Evolutionary conservation across 2,797 vertebrate genomes (phyloP), one percentile per base, ranked within the genome.

Genomic region (Sebastes hubbsi): DNA sequence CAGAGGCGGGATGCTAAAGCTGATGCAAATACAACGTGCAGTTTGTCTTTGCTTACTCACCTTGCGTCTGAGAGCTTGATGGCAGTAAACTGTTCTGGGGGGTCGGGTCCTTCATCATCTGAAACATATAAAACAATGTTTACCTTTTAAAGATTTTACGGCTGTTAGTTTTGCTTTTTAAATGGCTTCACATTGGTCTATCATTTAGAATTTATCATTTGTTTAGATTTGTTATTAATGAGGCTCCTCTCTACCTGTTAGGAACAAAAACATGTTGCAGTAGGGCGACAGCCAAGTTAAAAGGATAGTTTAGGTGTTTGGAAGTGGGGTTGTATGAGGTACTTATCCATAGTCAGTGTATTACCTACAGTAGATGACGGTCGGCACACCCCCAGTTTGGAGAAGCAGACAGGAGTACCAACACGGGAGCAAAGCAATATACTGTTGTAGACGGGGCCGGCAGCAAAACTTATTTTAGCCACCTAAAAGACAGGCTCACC

Each of bases 61-160:
- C 99, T 97, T 55, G 95, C 89, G 80, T 99, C 98, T 29, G 98
- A 98, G 71, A 99, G 72, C 86, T 98, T 99, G 78, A 99, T 94
- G 30, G 97, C 97, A 29, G 98, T 99, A 62, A 99, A 98, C 89
- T 99, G 99, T 84, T 99, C 98, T 3, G 99, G 98, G 75, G 98
- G 98, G 89, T 96, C 97, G 4, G 97, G 99, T 9, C 97, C 97
- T 87, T 99, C 97, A 83, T 98, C 97, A 69, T 95, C 98, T 99
- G 87, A 72, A 94, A 91, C 42, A 85, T 7, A 76, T 4, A 70
- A 84, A 83, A 79, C 54, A 56, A 7, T 18, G 5, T 81, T 77
- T 66, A n/a, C 18, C 27, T 66, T 82, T 72, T 27, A 52, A 46
- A 58, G 11, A 66, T 46, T 22, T 63, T n/a, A 61, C 2, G 4